Conservation (phyloP, 2,888 invertebrate genomes). For the Cheilosia scutellata region DNA sequence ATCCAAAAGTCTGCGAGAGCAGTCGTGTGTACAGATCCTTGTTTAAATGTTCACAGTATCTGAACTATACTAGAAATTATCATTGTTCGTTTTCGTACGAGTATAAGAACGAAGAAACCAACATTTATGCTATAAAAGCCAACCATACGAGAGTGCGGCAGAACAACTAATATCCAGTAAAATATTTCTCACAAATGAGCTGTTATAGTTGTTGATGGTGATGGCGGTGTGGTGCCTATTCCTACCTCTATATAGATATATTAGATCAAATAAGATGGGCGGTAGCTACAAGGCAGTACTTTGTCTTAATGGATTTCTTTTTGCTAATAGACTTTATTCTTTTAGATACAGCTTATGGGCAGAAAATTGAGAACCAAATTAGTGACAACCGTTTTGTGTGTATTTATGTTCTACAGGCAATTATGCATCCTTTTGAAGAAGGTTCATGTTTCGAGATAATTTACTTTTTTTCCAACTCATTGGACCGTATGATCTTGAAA, state of each 20-base stretch:
- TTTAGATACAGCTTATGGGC: slow-evolving; percentile 37
- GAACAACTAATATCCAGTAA: slow-evolving; percentile 63
- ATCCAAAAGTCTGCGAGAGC: slow-evolving; percentile 19
- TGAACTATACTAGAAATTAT: slow-evolving; percentile 45
- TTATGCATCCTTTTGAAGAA: slow-evolving; percentile 52
- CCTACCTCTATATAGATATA: slow-evolving; percentile 43
- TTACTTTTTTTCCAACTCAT: slow-evolving; percentile 58
- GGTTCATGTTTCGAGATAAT: slow-evolving; percentile 57
- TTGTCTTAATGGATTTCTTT: slow-evolving; percentile 48
- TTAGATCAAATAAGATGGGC: slow-evolving; percentile 51
- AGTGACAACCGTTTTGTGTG: slow-evolving; percentile 20
- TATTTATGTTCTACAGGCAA: slow-evolving; percentile 4
- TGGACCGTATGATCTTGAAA: slow-evolving; percentile 55
- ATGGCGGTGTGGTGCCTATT: not conserved
- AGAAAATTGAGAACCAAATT: slow-evolving; percentile 50
- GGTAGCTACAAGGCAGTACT: slow-evolving; percentile 19
- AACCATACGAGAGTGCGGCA: not conserved
- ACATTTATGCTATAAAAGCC: slow-evolving; percentile 3
- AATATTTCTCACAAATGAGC: slow-evolving; percentile 67
- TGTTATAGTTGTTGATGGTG: slow-evolving; percentile 38
- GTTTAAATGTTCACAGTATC: slow-evolving; percentile 5
- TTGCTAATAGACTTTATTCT: slow-evolving; percentile 25
- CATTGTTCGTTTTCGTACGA: slow-evolving; percentile 56
- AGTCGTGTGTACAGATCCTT: slow-evolving; percentile 13
- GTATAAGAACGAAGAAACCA: slow-evolving; percentile 24